phyloP scores from a whole-genome alignment of 2,888 invertebrate genomes.

The Ectemnius lituratus region DNA sequence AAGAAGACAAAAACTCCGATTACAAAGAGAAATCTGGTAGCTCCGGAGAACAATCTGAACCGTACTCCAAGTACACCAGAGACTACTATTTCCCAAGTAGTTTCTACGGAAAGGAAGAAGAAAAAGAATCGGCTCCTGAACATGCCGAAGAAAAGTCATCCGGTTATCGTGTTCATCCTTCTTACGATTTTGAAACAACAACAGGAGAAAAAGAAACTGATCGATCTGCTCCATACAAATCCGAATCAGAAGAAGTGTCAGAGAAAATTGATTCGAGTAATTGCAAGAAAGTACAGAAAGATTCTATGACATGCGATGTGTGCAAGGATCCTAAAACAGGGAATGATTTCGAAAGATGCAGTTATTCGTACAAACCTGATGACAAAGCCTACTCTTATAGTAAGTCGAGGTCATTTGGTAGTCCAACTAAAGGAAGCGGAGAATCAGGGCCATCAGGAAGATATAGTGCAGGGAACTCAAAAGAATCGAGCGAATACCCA shows the following conservation, averaged over 20 bases:
- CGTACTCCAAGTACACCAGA: slow-evolving; percentile 29
- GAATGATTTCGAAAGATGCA: slow-evolving; percentile 88
- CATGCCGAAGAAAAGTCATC: slow-evolving; percentile 5
- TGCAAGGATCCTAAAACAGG: slow-evolving; percentile 88
- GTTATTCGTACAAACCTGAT: slow-evolving; percentile 86
- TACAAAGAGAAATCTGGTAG: slow-evolving; percentile 1
- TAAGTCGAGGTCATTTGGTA: slow-evolving; percentile 68
- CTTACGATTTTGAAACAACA: slow-evolving; percentile 71
- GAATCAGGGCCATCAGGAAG: background rate
- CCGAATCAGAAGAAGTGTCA: slow-evolving; percentile 82
- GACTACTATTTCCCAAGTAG: slow-evolving; percentile 39
- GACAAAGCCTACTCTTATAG: slow-evolving; percentile 80
- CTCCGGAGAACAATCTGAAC: background rate
- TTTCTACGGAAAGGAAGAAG: slow-evolving; percentile 16
- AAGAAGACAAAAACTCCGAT: slow-evolving; percentile 13
- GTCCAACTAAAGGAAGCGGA: slow-evolving; percentile 45
- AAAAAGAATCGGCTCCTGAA: slow-evolving; percentile 14
- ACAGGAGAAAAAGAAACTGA: slow-evolving; percentile 77
- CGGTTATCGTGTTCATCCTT: slow-evolving; percentile 13
- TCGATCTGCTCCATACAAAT: slow-evolving; percentile 77
- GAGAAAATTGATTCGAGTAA: slow-evolving; percentile 78
- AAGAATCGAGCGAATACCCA: background rate
- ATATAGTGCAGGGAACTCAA: background rate
- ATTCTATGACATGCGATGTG: slow-evolving; percentile 85
- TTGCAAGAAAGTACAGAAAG: slow-evolving; percentile 83